These are phyloP conservation scores for Hycleus cichorii DNA, from an alignment of 1,140 invertebrate genomes.

Conservation along the genomic window DNA sequence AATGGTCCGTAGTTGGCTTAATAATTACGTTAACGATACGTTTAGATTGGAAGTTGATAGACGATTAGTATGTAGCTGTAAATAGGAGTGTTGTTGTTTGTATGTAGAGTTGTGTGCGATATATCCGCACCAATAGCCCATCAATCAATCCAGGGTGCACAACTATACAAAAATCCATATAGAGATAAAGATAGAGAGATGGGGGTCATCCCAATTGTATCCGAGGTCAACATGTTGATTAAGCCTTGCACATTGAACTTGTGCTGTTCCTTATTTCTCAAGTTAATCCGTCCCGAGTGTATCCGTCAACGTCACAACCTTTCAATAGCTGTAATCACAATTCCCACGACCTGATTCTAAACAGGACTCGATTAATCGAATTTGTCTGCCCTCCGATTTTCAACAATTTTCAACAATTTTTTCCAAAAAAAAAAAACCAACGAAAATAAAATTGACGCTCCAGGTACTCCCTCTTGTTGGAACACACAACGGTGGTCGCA, in stretches of 20 bases:
- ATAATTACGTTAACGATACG: constrained; percentile 17
- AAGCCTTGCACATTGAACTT: constrained; percentile 17
- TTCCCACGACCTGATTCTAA: constrained; percentile 2
- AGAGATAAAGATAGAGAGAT: background rate
- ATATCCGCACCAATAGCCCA: constrained; percentile 4
- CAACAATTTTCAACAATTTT: background rate
- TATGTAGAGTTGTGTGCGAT: constrained; percentile 2
- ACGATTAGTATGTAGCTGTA: constrained; percentile 12
- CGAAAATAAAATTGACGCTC: background rate
- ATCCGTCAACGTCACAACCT: constrained; percentile 4
- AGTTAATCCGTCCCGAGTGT: background rate
- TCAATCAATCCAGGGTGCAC: constrained; percentile 8
- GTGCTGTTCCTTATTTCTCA: constrained; percentile 7
- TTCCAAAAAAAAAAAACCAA: background rate
- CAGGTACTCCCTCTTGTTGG: constrained; percentile 1
- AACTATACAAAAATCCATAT: background rate
- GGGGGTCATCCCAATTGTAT: constrained; percentile 17
- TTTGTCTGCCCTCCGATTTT: background rate
- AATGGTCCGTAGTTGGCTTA: constrained; percentile 11
- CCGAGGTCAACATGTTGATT: constrained; percentile 20
- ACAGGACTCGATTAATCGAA: background rate
- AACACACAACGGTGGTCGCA: constrained; percentile 19
- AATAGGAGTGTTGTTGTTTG: constrained; percentile 3
- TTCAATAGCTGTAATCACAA: constrained; percentile 10
- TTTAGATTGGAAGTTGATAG: constrained; percentile 16